A percentile compares a stretch with the other conserved stretches of the same genome.
phyloP scores from a whole-genome alignment of 2,888 invertebrate genomes.

The Teleogryllus oceanicus region DNA sequence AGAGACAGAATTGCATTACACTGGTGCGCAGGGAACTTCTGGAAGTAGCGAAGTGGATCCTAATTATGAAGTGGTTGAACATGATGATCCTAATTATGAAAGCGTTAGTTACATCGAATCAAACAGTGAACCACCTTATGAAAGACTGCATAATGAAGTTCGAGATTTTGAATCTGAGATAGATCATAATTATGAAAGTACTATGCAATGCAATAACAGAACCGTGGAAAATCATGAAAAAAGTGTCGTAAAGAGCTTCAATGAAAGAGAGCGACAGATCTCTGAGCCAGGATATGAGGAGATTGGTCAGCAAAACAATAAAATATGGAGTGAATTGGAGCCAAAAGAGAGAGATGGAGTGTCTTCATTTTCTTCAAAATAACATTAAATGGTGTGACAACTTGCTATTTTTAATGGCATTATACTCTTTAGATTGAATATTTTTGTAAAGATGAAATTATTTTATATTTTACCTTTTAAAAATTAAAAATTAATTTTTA shows the following conservation, averaged over 20 bases:
- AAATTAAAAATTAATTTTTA: too few species aligned
- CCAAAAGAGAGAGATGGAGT: neutral
- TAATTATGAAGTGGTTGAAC: conserved; percentile 66
- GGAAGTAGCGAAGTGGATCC: conserved; percentile 70
- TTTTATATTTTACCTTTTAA: too few species aligned
- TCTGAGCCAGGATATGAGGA: conserved; percentile 30
- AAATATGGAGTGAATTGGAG: neutral
- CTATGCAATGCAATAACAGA: neutral
- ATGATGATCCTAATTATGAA: conserved; percentile 72
- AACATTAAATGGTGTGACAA: too few species aligned
- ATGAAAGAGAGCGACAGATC: neutral
- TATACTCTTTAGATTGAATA: too few species aligned
- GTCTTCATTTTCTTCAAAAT: neutral
- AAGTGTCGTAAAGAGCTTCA: neutral
- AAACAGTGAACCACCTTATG: conserved; percentile 64
- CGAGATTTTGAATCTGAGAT: conserved; percentile 32
- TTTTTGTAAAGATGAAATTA: too few species aligned
- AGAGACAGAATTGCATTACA: conserved; percentile 57
- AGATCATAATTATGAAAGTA: conserved; percentile 29
- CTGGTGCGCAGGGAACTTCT: conserved; percentile 51
- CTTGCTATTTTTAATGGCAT: too few species aligned
- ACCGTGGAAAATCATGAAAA: neutral
- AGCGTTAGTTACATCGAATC: conserved; percentile 70
- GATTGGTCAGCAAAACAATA: conserved; percentile 23
- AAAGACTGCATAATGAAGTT: conserved; percentile 51